These are phyloP conservation scores for Albula goreensis DNA, from an alignment of 2,113 vertebrate species.

Conservation along the genomic window DNA sequence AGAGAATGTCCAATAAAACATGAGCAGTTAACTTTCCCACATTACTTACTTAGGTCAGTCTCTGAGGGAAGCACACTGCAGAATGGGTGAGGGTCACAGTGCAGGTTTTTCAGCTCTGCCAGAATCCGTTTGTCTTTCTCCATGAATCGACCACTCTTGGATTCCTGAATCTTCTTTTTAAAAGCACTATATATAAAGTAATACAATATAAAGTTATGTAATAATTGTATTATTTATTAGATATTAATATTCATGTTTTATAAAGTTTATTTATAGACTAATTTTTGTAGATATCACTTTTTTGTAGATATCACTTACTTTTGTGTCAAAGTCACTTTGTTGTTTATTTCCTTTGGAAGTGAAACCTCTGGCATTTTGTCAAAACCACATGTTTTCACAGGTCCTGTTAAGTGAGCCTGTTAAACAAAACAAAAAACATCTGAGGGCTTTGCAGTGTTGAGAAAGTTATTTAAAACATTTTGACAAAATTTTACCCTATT, in stretches of 20 bases:
- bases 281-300: too few relatives aligned
- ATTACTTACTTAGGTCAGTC: slow-evolving; percentile 50
- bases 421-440: neutral
- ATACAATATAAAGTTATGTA: too few relatives aligned
- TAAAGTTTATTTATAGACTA: neutral
- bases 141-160: slow-evolving; percentile 19
- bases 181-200: too few relatives aligned
- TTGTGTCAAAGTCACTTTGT: slow-evolving; percentile 47
- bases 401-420: slow-evolving; percentile 24
- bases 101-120: slow-evolving; percentile 61
- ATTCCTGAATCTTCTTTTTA: slow-evolving; percentile 54
- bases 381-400: slow-evolving; percentile 32
- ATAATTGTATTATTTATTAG: too few relatives aligned
- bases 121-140: slow-evolving; percentile 59
- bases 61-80: slow-evolving; percentile 58
- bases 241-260: neutral
- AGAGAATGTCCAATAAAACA: neutral
- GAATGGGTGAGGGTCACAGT: slow-evolving; percentile 62
- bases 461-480: too few relatives aligned
- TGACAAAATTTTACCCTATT: too few relatives aligned
- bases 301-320: slow-evolving; percentile 45
- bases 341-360: slow-evolving; percentile 47
- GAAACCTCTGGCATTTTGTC: slow-evolving; percentile 46
- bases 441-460: too few relatives aligned
- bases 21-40: neutral